phyloP scores from a whole-genome alignment of 2,113 vertebrate genomes.

The Crocuta crocuta region DNA sequence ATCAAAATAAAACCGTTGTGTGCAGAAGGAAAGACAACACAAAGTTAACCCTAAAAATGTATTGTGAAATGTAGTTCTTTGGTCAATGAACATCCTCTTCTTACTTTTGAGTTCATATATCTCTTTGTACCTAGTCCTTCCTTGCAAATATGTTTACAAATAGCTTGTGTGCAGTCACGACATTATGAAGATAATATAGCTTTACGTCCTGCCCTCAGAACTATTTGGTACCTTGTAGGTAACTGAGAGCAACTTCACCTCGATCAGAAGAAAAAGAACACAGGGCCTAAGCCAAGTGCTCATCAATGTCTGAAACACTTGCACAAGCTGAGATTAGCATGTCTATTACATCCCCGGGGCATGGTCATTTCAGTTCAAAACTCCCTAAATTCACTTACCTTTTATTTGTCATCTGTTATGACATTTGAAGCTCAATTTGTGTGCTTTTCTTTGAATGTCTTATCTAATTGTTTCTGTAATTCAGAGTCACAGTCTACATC shows the following conservation, averaged over 20 bases:
- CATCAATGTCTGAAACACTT: slow-evolving; percentile 70
- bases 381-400: slow-evolving; percentile 76
- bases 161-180: neutral
- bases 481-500: slow-evolving; percentile 53
- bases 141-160: slow-evolving; percentile 53
- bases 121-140: neutral
- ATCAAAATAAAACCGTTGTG: slow-evolving; percentile 32
- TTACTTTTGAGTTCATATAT: slow-evolving; percentile 44
- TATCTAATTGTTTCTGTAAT: slow-evolving; percentile 72
- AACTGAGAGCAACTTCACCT: slow-evolving; percentile 62
- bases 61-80: neutral
- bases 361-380: slow-evolving; percentile 69
- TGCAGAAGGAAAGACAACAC: neutral
- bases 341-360: slow-evolving; percentile 65
- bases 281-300: neutral
- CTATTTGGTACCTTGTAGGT: slow-evolving; percentile 43
- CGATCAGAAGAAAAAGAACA: slow-evolving; percentile 47
- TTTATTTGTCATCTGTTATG: slow-evolving; percentile 80
- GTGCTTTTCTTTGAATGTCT: slow-evolving; percentile 67
- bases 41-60: neutral
- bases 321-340: slow-evolving; percentile 71
- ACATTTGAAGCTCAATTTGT: slow-evolving; percentile 77
- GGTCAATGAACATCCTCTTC: slow-evolving; percentile 36
- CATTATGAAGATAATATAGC: neutral
- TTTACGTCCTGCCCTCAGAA: slow-evolving; percentile 32